A percentile compares a stretch with the other conserved stretches of the same genome.
Evolutionary conservation across 2,113 vertebrate species (phyloP).

Genomic region (Psephotus haematonotus): DNA sequence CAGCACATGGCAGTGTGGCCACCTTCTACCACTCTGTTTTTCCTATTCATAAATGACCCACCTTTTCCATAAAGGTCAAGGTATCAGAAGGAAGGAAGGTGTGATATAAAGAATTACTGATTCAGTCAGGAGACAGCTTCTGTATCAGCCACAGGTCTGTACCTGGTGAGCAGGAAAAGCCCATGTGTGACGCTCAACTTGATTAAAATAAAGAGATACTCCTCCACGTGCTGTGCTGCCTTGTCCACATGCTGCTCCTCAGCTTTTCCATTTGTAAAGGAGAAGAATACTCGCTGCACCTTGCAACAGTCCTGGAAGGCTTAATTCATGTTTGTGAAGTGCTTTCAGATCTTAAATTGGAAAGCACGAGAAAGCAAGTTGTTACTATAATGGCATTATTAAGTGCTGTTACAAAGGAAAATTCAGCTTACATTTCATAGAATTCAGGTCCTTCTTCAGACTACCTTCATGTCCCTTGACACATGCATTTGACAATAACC

Average conservation of each 20-base stretch:
- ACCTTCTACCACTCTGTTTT: background rate
- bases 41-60: background rate
- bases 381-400: slow-evolving; percentile 52
- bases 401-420: slow-evolving; percentile 5
- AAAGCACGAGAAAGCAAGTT: slow-evolving; percentile 44
- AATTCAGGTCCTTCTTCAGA: slow-evolving; percentile 36
- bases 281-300: slow-evolving; percentile 5
- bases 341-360: slow-evolving; percentile 40
- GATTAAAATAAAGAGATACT: background rate
- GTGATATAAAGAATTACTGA: background rate
- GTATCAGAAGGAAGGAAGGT: background rate
- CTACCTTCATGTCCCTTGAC: slow-evolving; percentile 32
- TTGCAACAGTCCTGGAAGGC: background rate
- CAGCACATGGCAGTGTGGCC: rapidly evolving
- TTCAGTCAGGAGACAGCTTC: background rate
- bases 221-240: background rate
- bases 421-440: background rate
- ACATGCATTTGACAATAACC: slow-evolving; percentile 36
- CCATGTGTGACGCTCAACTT: background rate
- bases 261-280: background rate
- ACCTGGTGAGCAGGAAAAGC: background rate
- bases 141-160: background rate
- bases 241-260: background rate
- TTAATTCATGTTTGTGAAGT: slow-evolving; percentile 48
- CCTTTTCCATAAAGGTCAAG: background rate